Evolutionary conservation across 2,888 invertebrate genomes (phyloP), one percentile per base, ranked within the genome.

Genomic region (Pyrochroa serraticornis): DNA sequence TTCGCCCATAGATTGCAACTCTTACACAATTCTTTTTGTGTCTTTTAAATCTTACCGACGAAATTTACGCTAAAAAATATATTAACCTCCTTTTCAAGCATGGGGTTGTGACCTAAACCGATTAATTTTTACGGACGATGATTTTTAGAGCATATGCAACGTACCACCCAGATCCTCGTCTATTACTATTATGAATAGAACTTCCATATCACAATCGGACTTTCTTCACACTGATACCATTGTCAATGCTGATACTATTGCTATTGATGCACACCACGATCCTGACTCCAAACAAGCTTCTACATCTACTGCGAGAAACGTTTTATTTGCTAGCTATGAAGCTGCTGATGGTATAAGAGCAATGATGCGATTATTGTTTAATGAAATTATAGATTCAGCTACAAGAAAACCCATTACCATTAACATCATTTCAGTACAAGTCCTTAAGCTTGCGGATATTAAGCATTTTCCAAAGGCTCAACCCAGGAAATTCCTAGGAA

Each of bases 1-100:
- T 70, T 69, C 61, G 56, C 45, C 7, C 60, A 65, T 41, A 41
- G 42, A 48, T 49, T 77, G 36, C 76, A 78, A 62, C 76, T 73
- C n/a, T 22, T 22, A 22, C 3, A 22, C 5, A 22, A 22, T 3
- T 39, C 65, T 6, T 42, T 65, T 14, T 64, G 46, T 58, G 63
- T 59, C 63, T 14, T 53, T 61, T 37, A 46, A 65, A 9, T 58
- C 60, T 59, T n/a, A n/a, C n/a, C 43, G 60, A 47, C 43, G 46
- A 58, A 46, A 33, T 41, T 65, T 65, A 54, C 58, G 22, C 47
- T 42, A 30, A 57, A 58, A 45, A 58, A 53, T 36, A 36, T 36
- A 36, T 22, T 22, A 5, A 36, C 3, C 36, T n/a, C 9, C 10
- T 36, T 36, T 36, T 36, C 36, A 36, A 36, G 36, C 36, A 36